Percentiles rank a stretch among this genome's conserved stretches.
These are phyloP conservation scores for Rhegmatorhina hoffmannsi DNA, from an alignment of 2,113 vertebrate genomes.

Conservation along the genomic window DNA sequence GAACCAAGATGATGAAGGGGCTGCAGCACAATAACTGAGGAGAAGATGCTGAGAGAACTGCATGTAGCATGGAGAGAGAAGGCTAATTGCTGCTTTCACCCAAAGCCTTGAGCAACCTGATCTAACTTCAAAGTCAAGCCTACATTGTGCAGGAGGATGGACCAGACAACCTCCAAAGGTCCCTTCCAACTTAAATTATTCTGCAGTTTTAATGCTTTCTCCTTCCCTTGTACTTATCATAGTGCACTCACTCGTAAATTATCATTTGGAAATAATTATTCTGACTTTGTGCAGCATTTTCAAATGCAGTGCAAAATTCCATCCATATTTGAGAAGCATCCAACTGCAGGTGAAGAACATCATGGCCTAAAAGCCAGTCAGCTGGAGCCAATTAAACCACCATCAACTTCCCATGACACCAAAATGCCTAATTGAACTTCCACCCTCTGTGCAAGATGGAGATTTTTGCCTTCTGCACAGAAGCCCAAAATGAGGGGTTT, in stretches of 20 bases:
- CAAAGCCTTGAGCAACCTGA: neutral
- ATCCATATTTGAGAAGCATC: neutral
- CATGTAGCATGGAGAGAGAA: neutral
- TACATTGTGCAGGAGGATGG: neutral
- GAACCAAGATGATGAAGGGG: neutral
- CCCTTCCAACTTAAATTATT: neutral
- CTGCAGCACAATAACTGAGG: fast-evolving
- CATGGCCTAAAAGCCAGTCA: slow-evolving; percentile 2
- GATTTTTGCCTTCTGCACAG: neutral
- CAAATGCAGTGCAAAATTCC: neutral
- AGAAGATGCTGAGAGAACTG: neutral
- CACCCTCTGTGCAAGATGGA: neutral
- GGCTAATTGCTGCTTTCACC: neutral
- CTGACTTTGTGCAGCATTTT: neutral
- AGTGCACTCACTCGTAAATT: neutral
- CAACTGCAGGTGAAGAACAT: neutral
- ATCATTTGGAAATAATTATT: neutral
- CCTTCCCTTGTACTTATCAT: neutral
- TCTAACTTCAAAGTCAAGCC: neutral
- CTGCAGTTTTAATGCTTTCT: neutral
- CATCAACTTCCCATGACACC: neutral
- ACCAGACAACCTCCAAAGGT: neutral
- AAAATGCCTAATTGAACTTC: slow-evolving; percentile 3
- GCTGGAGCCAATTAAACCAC: slow-evolving; percentile 27
- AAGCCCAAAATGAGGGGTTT: neutral